Base-by-base conservation (phyloP, 2,888 invertebrate genomes). In the Odontomyia ornata region DNA sequence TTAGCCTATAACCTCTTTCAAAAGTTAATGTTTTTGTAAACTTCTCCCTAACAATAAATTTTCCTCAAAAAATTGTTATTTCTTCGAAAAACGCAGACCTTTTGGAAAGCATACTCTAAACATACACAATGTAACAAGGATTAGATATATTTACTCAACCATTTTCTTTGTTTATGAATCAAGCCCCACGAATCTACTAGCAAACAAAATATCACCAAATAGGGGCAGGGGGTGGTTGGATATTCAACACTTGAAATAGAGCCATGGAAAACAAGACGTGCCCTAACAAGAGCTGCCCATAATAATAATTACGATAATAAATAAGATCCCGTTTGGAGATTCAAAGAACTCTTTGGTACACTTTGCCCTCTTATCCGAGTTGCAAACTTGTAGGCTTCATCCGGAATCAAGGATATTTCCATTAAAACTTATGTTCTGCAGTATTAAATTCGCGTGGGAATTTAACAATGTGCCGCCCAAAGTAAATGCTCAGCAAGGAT, bases 371-470 rank as follows among this genome's bases (percentile, higher is more conserved):
- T 21, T 23, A 23, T 60, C 57, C 23, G 21, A 25, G 5, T 4
- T 23, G 11, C 4, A 60, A 25, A 23, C 25, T 23, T 60, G 11
- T n/a, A 25, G 21, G 23, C 18, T 11, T 23, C 9, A n/a, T 60
- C 23, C 23, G 18, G 23, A 60, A 18, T 21, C 67, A 1, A 67
- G 67, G 28, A 47, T 25, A 25, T 47, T 71, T 71, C 52, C 71
- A 52, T 27, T 46, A 52, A 71, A 71, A 71, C 52, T 71, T 71
- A 71, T 52, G 46, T 47, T 47, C 23, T 15, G 52, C 46, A 47
- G 47, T 47, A 52, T 52, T 71, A 52, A 71, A 71, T 52, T 18
- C 71, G 23, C 71, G 71, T 71, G 71, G 47, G 71, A 71, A 71
- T 47, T n/a, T 15, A n/a, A 25, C 46, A 23, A 71, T 27, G 27